phyloP scores from a whole-genome alignment of 2,888 invertebrate species.

The Sarcophaga caerulescens region DNA sequence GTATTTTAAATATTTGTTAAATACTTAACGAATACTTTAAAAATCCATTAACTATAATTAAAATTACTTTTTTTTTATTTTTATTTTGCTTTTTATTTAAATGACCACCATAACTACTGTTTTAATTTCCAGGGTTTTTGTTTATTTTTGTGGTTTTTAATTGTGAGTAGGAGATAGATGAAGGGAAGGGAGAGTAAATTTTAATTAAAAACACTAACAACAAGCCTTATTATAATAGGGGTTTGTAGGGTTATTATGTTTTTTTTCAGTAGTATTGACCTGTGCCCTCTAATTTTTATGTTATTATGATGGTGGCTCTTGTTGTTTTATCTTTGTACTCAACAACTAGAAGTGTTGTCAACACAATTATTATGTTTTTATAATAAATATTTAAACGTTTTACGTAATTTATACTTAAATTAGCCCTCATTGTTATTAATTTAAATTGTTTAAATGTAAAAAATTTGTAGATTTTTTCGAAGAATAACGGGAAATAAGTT shows the following conservation, averaged over 20 bases:
- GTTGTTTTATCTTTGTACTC: too few species aligned
- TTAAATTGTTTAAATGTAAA: too few species aligned
- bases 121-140: neutral
- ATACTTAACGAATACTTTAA: conserved; percentile 45
- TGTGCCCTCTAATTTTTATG: conserved; percentile 13
- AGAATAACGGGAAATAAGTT: too few species aligned
- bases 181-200: neutral
- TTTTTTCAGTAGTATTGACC: neutral
- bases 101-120: conserved; percentile 11
- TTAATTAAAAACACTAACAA: neutral
- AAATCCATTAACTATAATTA: conserved; percentile 56
- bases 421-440: too few species aligned
- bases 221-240: too few species aligned
- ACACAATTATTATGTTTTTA: too few species aligned
- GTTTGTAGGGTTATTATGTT: neutral
- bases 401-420: too few species aligned
- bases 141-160: conserved; percentile 1
- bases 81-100: conserved; percentile 13
- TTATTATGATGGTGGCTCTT: neutral
- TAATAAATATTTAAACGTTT: too few species aligned
- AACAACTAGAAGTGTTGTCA: too few species aligned
- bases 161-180: neutral
- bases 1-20: conserved; percentile 58
- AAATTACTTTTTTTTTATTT: conserved; percentile 25
- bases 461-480: too few species aligned